A percentile compares a stretch with the other conserved stretches of the same genome.
Evolutionary conservation across 2,888 invertebrate species (phyloP).

Genomic region (Dicranocentrus wangi): DNA sequence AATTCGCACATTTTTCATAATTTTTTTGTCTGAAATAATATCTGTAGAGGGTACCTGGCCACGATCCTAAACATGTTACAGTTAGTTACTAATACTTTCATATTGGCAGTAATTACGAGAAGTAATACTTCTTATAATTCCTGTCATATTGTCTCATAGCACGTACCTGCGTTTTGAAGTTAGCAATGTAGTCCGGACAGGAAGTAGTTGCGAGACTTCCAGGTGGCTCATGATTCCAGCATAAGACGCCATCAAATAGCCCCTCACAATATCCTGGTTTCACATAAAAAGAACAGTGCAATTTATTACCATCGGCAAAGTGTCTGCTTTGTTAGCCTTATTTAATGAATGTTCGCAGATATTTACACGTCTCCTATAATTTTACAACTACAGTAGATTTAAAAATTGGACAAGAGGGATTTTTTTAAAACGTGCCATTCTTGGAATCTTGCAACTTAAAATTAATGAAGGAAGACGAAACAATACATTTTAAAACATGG

Average conservation of each 20-base stretch:
- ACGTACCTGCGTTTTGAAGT: constrained; percentile 49
- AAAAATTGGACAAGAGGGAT: background rate
- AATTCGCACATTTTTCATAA: too few species aligned
- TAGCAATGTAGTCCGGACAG: constrained; percentile 75
- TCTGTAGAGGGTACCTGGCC: too few species aligned
- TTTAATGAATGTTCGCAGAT: too few species aligned
- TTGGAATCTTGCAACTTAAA: background rate
- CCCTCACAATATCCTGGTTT: constrained; percentile 75
- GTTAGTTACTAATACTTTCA: too few species aligned
- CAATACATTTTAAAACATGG: background rate
- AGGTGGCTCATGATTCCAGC: constrained; percentile 77
- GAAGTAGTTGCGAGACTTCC: constrained; percentile 75
- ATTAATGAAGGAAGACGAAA: background rate
- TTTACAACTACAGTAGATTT: background rate
- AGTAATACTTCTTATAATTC: background rate
- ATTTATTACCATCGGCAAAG: background rate
- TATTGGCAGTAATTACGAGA: too few species aligned
- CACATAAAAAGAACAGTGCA: background rate
- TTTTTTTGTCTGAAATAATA: too few species aligned
- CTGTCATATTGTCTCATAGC: background rate
- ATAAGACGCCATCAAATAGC: constrained; percentile 77
- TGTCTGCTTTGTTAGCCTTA: background rate
- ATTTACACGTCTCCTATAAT: background rate
- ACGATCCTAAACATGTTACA: too few species aligned
- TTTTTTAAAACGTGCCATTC: too few species aligned